Base-by-base conservation (phyloP, 2,797 vertebrate species). In the Melanotaenia maccullochi region DNA sequence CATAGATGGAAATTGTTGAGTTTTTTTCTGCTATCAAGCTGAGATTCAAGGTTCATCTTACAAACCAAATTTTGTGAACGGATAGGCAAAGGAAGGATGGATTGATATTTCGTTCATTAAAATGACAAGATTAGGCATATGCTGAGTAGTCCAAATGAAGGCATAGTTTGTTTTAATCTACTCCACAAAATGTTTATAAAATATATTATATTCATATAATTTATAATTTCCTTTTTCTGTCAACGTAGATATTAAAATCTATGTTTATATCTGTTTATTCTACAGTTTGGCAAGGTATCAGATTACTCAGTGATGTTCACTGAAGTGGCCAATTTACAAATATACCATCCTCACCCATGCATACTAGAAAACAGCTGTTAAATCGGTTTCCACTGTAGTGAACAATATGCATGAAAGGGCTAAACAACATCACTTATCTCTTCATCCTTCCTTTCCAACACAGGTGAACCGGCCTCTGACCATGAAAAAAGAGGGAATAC, bases 401-500 rank as follows among this genome's bases (percentile, higher is more conserved):
- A 8, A n/a, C 6, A n/a, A 4, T 4, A 14, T 40, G 14, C 38
- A 16, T 40, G 38, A 40, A 40, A 40, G 38, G 38, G 14, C 28
- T 5, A 20, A 62, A 69, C 51, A 38, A 5, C 8, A 20, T 61
- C 32, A 60, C 60, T 80, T 22, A 75, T 54, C 5, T 52, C 32
- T 14, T 56, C 9, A 14, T n/a, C 35, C 71, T 18, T 76, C 12
- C 18, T 36, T 51, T 9, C 73, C 78, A 75, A 1, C n/a, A 75
- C 92, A 99, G 98, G 97, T 99, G 87, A 99, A 99, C 87, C 94
- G 98, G 76, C 98, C 98, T 0, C 93, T 99, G 86, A 99, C 97
- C 83, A 99, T 99, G 98, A 99, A 99, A 92, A 99, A 99, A 89
- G 97, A 99, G 85, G 97, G 98, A 38, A 99, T 99, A 83, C 98